phyloP scores from a whole-genome alignment of 2,797 vertebrate genomes.

The Leptoclinus maculatus region DNA sequence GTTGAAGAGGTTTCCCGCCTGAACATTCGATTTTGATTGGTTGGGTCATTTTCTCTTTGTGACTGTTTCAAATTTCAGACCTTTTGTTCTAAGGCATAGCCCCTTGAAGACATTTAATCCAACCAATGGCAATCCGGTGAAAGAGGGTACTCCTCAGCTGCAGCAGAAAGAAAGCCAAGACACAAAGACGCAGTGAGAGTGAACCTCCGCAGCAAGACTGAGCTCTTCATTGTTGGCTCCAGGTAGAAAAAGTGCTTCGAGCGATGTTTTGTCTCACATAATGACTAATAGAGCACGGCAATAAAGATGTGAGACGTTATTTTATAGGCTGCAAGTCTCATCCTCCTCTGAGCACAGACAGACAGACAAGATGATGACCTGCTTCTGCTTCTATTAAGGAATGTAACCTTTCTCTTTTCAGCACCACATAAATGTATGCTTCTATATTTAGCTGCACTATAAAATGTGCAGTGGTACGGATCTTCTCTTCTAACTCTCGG shows the following conservation, averaged over 20 bases:
- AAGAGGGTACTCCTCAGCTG: not conserved
- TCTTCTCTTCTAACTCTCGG: not conserved
- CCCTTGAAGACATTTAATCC: not conserved
- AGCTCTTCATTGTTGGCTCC: not conserved
- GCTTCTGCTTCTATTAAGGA: not conserved
- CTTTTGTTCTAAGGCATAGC: not conserved
- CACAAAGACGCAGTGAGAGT: not conserved
- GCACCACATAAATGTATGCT: too few species aligned
- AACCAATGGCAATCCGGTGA: not conserved
- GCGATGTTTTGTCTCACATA: not conserved
- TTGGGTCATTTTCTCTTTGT: not conserved
- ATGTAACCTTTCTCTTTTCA: not conserved
- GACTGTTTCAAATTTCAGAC: not conserved
- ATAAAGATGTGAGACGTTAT: not conserved
- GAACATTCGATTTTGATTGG: not conserved
- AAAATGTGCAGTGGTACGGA: too few species aligned
- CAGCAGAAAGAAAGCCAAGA: not conserved
- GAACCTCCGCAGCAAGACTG: not conserved
- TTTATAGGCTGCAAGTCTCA: not conserved
- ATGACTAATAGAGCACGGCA: not conserved
- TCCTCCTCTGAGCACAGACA: not conserved
- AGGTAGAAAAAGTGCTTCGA: not conserved
- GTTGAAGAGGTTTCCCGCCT: too few species aligned
- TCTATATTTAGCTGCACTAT: too few species aligned
- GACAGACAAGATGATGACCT: too few species aligned